Base-by-base conservation (phyloP, 2,888 invertebrate species). In the Agrochola circellaris region DNA sequence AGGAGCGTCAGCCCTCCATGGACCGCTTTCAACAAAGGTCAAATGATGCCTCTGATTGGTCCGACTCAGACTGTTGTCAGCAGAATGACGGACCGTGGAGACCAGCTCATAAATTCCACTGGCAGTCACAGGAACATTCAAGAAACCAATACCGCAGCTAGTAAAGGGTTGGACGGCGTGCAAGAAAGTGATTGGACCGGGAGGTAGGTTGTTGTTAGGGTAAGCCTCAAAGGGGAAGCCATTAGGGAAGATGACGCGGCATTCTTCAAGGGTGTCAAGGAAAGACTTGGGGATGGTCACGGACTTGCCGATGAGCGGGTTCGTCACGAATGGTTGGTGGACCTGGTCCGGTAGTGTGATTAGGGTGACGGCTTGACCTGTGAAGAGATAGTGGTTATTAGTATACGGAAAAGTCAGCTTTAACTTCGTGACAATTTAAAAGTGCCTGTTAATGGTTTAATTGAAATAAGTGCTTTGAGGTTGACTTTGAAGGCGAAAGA, bases 21-120 rank as follows among this genome's bases (percentile, higher is more conserved):
- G 42, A 0, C 62, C 38, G 15, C 62, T 74, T 58, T 26, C 77
- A 20, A 68, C 4, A 6, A 86, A 64, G 1, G 69, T 87, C 58
- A 86, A 48, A 30, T 87, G 86, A 69, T 77, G 77, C n/a, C 72
- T 82, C 48, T 85, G 75, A 0, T n/a, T 67, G 0, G 87, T 87
- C n/a, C 74, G 13, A 58, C 69, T 80, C 0, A 0, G 8, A 30
- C 72, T 85, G 4, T 81, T 60, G 1, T 82, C 83, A 23, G 26
- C 38, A 4, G 30, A 61, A 45, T 87, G 87, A 1, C 60, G 73
- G 2, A 86, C 85, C 2, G 72, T 34, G 4, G 86, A 85, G n/a
- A 70, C 4, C 13, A 86, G 73, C 60, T 86, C 77, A 70, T 86
- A 86, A 5, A 68, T 82, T 62, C 86, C 86, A 75, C 80, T 81